These are phyloP conservation scores for Odontophorus gujanensis DNA, from an alignment of 2,113 vertebrate genomes.

Conservation along the genomic window DNA sequence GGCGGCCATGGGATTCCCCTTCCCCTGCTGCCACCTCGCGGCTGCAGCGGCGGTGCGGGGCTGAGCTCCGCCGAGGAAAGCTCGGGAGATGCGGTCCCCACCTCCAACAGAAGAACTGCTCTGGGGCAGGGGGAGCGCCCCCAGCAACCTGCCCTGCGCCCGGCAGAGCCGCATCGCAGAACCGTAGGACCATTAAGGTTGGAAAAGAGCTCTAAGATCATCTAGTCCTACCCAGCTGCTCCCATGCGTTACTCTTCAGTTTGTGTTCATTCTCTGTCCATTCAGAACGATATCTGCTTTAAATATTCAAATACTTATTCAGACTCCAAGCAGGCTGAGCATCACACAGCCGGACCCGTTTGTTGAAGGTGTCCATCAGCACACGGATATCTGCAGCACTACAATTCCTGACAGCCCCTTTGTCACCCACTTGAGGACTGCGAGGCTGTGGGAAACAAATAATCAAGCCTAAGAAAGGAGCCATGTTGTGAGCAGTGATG, in stretches of 20 bases:
- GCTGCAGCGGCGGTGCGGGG: neutral
- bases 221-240: neutral
- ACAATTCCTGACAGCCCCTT: neutral
- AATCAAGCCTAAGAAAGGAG: neutral
- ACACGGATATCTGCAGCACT: neutral
- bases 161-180: too few relatives aligned
- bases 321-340: neutral
- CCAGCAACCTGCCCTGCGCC: too few relatives aligned
- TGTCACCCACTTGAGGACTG: neutral
- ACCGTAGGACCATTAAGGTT: too few relatives aligned
- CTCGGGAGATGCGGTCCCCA: too few relatives aligned
- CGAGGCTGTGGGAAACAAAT: neutral
- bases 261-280: neutral
- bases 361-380: neutral
- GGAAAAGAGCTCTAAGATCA: too few relatives aligned
- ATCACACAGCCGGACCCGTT: neutral
- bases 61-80: too few relatives aligned
- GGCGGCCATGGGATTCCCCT: neutral
- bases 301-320: neutral
- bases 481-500: neutral
- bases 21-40: neutral
- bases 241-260: accelerated
- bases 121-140: too few relatives aligned
- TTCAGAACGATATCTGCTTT: neutral
- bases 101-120: too few relatives aligned